A percentile compares a stretch with the other conserved stretches of the same genome.
phyloP scores from a whole-genome alignment of 2,113 vertebrate species.

The Psilopsiagon aymara region DNA sequence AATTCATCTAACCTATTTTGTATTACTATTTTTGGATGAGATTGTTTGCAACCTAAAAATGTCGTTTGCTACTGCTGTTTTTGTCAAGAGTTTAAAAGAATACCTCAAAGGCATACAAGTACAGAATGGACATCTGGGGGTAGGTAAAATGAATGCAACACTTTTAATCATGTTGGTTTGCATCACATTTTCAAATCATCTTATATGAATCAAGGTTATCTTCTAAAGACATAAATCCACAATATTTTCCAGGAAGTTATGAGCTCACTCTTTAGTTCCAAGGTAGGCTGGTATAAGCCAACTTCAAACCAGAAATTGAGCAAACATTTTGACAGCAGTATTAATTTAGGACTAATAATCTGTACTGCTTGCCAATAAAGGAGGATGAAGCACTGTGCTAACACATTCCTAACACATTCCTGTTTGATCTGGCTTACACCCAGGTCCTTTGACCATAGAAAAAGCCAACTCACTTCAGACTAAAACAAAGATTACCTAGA shows the following conservation, averaged over 20 bases:
- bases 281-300: not conserved
- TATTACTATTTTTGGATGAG: not conserved
- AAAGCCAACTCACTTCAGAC: not conserved
- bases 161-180: not conserved
- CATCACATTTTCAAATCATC: not conserved
- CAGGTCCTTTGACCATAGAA: not conserved
- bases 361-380: not conserved
- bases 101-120: not conserved
- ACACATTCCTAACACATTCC: not conserved
- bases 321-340: not conserved
- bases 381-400: not conserved
- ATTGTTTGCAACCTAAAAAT: constrained; percentile 21
- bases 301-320: not conserved
- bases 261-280: not conserved
- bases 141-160: not conserved
- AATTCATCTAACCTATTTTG: constrained; percentile 24
- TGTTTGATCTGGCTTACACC: not conserved
- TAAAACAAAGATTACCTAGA: not conserved
- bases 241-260: not conserved
- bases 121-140: not conserved
- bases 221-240: not conserved
- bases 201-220: not conserved
- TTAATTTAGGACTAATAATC: not conserved
- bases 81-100: not conserved
- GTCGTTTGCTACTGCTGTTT: not conserved